Evolutionary conservation across 2,797 vertebrate genomes (phyloP).

Genomic region (Catostomus latipinnis): DNA sequence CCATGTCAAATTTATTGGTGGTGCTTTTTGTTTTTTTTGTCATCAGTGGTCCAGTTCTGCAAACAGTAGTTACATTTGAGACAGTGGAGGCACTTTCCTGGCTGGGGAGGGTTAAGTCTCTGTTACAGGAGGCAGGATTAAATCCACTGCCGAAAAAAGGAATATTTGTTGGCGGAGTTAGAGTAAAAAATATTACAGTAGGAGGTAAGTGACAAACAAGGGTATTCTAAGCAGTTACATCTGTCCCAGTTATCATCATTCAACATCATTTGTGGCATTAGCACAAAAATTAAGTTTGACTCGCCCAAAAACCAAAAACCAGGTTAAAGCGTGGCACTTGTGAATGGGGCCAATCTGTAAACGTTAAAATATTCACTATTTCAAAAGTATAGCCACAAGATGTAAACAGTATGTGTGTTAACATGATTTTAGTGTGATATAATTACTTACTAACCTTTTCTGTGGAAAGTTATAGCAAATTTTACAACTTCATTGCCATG

Average conservation of each 20-base stretch:
- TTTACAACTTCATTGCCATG: too few species aligned
- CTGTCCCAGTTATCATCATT: background rate
- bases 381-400: too few species aligned
- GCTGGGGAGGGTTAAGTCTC: conserved; percentile 67
- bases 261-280: too few species aligned
- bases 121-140: conserved; percentile 75
- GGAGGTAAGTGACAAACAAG: conserved; percentile 70
- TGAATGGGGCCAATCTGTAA: too few species aligned
- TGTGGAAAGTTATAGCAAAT: too few species aligned
- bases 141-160: conserved; percentile 62
- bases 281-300: too few species aligned
- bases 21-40: background rate
- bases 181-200: conserved; percentile 76
- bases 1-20: background rate
- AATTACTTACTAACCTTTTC: too few species aligned
- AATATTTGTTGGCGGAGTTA: conserved; percentile 68
- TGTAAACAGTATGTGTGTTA: too few species aligned
- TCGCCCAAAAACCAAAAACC: too few species aligned
- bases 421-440: too few species aligned
- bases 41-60: conserved; percentile 76
- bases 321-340: too few species aligned
- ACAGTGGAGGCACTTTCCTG: conserved; percentile 71
- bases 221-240: background rate
- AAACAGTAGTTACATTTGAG: conserved; percentile 77
- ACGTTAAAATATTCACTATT: too few species aligned